Evolutionary conservation across 2,888 invertebrate genomes (phyloP).

Genomic region (Rotaria magnacalcarata): DNA sequence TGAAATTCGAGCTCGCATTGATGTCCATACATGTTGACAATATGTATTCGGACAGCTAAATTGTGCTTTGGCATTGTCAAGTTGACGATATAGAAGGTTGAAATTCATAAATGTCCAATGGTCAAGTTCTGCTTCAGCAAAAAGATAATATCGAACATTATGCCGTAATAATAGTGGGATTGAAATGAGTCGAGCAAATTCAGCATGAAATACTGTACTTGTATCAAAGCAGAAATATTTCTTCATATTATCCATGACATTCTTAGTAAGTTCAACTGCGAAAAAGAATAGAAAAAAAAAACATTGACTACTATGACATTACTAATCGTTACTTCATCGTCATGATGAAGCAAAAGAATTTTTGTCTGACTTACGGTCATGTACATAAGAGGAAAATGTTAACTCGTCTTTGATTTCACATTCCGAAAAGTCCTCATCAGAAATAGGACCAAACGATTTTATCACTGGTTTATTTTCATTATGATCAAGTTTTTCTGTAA

Average conservation of each 20-base stretch:
- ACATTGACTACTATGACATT: not conserved
- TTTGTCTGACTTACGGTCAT: not conserved
- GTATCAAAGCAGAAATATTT: not conserved
- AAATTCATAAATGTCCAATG: too few species aligned
- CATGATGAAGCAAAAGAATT: not conserved
- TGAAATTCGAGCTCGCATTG: not conserved
- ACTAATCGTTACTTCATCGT: not conserved
- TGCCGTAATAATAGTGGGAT: not conserved
- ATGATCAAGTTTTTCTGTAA: not conserved
- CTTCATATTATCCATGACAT: not conserved
- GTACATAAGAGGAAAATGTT: not conserved
- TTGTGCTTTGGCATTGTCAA: slow-evolving; percentile 23
- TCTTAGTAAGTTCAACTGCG: too few species aligned
- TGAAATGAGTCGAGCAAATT: not conserved
- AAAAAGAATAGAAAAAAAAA: not conserved
- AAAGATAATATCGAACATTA: not conserved
- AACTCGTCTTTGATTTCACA: not conserved
- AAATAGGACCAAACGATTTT: not conserved
- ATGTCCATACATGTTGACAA: slow-evolving; percentile 1
- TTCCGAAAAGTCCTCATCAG: not conserved
- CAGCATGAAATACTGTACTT: not conserved
- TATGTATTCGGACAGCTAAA: not conserved
- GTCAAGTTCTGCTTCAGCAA: not conserved
- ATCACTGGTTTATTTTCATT: not conserved
- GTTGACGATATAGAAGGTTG: too few species aligned